Evolutionary conservation across 1,140 invertebrate genomes (phyloP).

Genomic region (Potamilus streckersoni): DNA sequence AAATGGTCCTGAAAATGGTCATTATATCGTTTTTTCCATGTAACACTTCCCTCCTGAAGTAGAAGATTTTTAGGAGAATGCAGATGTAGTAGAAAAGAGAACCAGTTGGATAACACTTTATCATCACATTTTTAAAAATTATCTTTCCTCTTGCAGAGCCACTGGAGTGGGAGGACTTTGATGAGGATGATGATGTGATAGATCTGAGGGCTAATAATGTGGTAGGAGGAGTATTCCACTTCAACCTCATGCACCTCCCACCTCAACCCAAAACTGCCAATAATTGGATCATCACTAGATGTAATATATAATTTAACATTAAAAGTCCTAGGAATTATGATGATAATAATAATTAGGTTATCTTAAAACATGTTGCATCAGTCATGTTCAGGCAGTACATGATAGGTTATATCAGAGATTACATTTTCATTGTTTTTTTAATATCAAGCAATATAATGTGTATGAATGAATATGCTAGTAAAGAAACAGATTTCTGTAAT

Average conservation of each 20-base stretch:
- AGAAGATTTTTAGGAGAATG: conserved; percentile 67
- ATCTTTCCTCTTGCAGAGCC: conserved; percentile 39
- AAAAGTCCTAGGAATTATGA: no score
- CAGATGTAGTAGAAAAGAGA: conserved; percentile 63
- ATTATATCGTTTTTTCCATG: background rate
- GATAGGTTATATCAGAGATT: no score
- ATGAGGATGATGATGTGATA: conserved; percentile 65
- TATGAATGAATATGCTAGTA: no score
- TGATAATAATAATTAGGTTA: no score
- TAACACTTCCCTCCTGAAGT: conserved; percentile 49
- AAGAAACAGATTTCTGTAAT: no score
- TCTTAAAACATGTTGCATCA: no score
- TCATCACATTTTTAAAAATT: background rate
- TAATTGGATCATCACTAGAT: conserved; percentile 62
- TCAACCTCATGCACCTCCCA: conserved; percentile 64
- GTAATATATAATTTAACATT: conserved; percentile 40
- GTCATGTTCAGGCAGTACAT: no score
- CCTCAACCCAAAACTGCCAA: conserved; percentile 65
- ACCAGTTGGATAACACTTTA: no score
- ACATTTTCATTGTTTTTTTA: no score
- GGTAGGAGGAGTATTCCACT: conserved; percentile 61
- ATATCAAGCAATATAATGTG: no score
- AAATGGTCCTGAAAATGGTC: no score
- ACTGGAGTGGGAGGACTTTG: conserved; percentile 65
- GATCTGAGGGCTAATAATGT: conserved; percentile 63